Conservation (phyloP, 2,888 invertebrate species). For the Dasysyrphus tricinctus region DNA sequence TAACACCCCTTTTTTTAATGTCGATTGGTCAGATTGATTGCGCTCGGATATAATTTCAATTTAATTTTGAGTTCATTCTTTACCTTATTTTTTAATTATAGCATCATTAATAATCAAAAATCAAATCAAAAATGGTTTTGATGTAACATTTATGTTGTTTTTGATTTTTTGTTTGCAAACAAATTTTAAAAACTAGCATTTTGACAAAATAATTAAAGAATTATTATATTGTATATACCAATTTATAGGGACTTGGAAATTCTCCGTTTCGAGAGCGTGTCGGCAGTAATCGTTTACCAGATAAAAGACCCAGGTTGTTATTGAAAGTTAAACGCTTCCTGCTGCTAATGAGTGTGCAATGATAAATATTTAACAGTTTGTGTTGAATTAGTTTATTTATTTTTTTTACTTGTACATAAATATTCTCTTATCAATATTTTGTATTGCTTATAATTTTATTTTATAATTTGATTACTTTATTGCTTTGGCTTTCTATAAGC, state of each 20-base stretch:
- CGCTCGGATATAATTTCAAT: conserved; percentile 58
- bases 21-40: conserved; percentile 22
- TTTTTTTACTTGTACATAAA: conserved; percentile 7
- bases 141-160: conserved; percentile 22
- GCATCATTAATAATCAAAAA: conserved; percentile 17
- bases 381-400: conserved; percentile 34
- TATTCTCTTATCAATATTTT: conserved; percentile 23
- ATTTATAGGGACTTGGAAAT: conserved; percentile 85
- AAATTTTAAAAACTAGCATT: conserved; percentile 1
- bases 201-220: conserved; percentile 57
- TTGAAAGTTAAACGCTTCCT: conserved; percentile 77
- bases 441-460: conserved; percentile 22
- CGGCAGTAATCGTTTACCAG: conserved; percentile 93
- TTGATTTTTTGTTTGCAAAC: conserved; percentile 25
- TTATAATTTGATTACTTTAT: background rate
- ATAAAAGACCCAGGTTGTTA: conserved; percentile 91
- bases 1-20: background rate
- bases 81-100: conserved; percentile 5
- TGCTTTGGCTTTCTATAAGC: conserved; percentile 16
- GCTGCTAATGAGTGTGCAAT: conserved; percentile 59
- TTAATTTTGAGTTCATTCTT: conserved; percentile 41
- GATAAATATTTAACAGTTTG: conserved; percentile 43
- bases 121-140: conserved; percentile 39
- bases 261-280: conserved; percentile 95
- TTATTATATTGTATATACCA: conserved; percentile 70